A percentile compares a stretch with the other conserved stretches of the same genome.
Evolutionary conservation across 2,797 vertebrate species (phyloP).

Genomic region (Hemibagrus guttatus): DNA sequence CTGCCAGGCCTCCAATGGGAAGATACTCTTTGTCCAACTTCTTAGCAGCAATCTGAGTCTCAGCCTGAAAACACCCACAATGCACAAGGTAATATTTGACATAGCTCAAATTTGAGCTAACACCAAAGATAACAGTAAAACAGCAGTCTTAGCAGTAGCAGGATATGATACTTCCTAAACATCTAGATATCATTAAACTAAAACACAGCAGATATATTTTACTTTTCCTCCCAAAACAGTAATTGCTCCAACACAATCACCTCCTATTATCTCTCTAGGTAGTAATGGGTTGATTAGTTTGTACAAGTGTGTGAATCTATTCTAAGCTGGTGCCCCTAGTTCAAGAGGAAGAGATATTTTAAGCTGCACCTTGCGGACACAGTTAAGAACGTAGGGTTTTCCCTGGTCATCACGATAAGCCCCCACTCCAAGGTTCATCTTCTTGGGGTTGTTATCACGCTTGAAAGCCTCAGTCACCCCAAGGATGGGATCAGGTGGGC

Average conservation of each 20-base stretch:
- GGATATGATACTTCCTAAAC: background rate
- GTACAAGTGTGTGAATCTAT: background rate
- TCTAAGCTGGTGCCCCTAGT: background rate
- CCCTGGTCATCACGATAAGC: constrained; percentile 95
- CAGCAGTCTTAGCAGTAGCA: background rate
- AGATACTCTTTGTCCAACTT: constrained; percentile 97
- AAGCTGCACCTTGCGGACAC: constrained; percentile 87
- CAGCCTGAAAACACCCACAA: constrained; percentile 76
- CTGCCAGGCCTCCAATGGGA: constrained; percentile 84
- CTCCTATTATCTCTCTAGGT: background rate
- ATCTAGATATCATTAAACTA: background rate
- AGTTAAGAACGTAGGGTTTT: constrained; percentile 91
- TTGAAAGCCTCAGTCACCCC: constrained; percentile 96
- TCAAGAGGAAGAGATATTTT: background rate
- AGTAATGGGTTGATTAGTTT: background rate
- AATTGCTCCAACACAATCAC: background rate
- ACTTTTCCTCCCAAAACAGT: background rate
- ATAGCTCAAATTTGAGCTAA: background rate
- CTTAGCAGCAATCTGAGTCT: constrained; percentile 86
- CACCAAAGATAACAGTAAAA: background rate
- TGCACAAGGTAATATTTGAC: background rate
- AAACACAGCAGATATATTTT: background rate
- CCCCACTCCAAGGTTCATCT: constrained; percentile 98
- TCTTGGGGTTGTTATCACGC: constrained; percentile 90
- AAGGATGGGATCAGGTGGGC: constrained; percentile 95